phyloP scores from a whole-genome alignment of 2,888 invertebrate species.

The Psylliodes chrysocephalus region DNA sequence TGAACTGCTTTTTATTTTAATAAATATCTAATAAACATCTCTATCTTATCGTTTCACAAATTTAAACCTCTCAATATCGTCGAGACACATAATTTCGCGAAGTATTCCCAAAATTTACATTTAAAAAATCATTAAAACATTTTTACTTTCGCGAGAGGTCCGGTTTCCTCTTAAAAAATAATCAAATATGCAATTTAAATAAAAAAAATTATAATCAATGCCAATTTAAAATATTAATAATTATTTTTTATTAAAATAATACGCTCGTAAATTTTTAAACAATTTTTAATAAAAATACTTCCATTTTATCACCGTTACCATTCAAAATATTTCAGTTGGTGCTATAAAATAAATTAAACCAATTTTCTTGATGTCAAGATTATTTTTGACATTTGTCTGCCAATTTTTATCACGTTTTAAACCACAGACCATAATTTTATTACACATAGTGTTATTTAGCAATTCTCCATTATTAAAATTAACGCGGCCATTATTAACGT shows the following conservation, averaged over 20 bases:
- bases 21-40: too few relatives aligned
- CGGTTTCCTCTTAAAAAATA: too few relatives aligned
- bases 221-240: too few relatives aligned
- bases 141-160: too few relatives aligned
- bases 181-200: too few relatives aligned
- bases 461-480: background rate
- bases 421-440: background rate
- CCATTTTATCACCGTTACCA: background rate
- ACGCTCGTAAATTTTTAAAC: background rate
- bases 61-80: too few relatives aligned
- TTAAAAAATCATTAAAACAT: too few relatives aligned
- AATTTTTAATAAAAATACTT: background rate
- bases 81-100: too few relatives aligned
- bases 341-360: background rate
- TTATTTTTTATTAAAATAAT: background rate
- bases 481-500: background rate
- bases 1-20: too few relatives aligned
- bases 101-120: too few relatives aligned
- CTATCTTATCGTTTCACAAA: too few relatives aligned
- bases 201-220: too few relatives aligned
- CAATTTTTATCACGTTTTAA: constrained; percentile 8
- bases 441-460: constrained; percentile 3
- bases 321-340: background rate
- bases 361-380: background rate
- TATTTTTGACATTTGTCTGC: background rate